Conservation (phyloP, 2,888 invertebrate genomes). For the Leucoptera coffeella region DNA sequence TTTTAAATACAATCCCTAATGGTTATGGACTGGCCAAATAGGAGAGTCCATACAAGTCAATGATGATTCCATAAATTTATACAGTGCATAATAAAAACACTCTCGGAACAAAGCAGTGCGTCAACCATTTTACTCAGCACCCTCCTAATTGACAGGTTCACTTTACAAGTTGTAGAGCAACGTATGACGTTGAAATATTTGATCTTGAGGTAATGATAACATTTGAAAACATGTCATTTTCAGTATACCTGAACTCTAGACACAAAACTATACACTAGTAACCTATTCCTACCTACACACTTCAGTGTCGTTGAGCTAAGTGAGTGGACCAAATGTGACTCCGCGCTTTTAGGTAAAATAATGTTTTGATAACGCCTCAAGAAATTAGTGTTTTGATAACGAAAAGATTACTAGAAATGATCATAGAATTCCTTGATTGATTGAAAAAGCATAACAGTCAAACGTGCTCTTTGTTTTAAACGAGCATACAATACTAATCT, state of each 20-base stretch:
- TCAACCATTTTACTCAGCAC: constrained; percentile 29
- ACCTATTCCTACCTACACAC: not conserved
- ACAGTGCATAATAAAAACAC: constrained; percentile 46
- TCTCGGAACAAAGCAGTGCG: constrained; percentile 36
- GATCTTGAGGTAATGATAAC: too few species aligned
- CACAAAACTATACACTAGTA: not conserved
- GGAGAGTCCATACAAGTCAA: constrained; percentile 44
- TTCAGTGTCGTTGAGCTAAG: not conserved
- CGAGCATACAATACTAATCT: too few species aligned
- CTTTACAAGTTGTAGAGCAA: not conserved
- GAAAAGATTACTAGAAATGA: too few species aligned
- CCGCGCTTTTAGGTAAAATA: too few species aligned
- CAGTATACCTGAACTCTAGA: too few species aligned
- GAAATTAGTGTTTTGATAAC: too few species aligned
- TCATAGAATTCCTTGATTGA: too few species aligned
- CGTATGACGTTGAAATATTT: too few species aligned
- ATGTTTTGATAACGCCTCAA: too few species aligned
- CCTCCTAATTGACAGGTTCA: constrained; percentile 4
- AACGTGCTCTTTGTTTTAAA: constrained; percentile 1
- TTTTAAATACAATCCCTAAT: constrained; percentile 42
- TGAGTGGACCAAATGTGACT: too few species aligned
- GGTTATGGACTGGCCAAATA: constrained; percentile 42
- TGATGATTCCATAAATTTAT: constrained; percentile 53
- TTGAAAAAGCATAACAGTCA: too few species aligned
- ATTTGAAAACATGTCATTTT: too few species aligned